Percentiles rank a stretch among this genome's conserved stretches.
Conservation (phyloP, 2,797 vertebrate genomes). For the Clamator glandarius region DNA sequence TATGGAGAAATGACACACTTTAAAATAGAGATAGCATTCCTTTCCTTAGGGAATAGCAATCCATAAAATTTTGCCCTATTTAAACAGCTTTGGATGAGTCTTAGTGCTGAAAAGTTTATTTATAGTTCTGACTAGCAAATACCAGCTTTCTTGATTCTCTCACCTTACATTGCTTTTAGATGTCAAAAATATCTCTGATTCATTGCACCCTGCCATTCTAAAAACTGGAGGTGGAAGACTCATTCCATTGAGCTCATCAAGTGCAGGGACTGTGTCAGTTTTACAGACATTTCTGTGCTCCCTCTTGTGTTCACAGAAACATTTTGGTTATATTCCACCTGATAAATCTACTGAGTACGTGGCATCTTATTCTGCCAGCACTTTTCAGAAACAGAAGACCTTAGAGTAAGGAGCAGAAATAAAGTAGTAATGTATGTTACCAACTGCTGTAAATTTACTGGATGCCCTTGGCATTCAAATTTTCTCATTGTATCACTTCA, state of each 20-base stretch:
- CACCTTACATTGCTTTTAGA: conserved; percentile 53
- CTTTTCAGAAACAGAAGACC: neutral
- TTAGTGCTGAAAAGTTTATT: conserved; percentile 37
- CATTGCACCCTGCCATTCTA: conserved; percentile 16
- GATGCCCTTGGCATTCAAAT: neutral
- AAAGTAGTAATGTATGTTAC: neutral
- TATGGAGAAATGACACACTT: neutral
- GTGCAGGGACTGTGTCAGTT: conserved; percentile 22
- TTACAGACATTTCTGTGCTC: conserved; percentile 44
- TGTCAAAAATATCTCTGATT: conserved; percentile 65
- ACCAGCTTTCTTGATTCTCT: conserved; percentile 1
- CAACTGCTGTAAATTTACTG: neutral
- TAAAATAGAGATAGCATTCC: neutral
- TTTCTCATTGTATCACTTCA: neutral
- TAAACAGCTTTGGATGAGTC: conserved; percentile 16
- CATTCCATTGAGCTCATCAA: conserved; percentile 22
- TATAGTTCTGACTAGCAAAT: conserved; percentile 49
- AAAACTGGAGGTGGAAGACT: conserved; percentile 48
- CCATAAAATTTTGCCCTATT: conserved; percentile 1
- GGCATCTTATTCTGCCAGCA: neutral
- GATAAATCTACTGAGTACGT: neutral
- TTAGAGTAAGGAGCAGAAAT: neutral
- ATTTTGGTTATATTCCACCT: neutral
- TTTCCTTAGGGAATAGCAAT: conserved; percentile 5
- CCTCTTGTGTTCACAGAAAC: conserved; percentile 5